Evolutionary conservation across 2,113 vertebrate genomes (phyloP), one percentile per base, ranked within the genome.

Genomic region (Apodemus speciosus): DNA sequence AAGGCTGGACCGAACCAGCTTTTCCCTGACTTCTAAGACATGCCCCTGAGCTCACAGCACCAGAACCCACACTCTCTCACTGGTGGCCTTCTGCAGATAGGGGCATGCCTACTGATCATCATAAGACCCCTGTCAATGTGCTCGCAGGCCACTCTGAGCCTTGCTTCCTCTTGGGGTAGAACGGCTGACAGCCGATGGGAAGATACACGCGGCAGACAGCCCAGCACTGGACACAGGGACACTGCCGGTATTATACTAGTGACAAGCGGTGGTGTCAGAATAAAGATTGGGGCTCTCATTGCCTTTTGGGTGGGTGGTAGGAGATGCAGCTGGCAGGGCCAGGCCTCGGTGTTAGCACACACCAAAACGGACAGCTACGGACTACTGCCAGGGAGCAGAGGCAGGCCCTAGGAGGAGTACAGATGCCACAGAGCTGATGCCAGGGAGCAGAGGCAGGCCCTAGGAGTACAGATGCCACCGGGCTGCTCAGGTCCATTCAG

Each of bases 191-290:
- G 25, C 68, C 62, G 2, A 16, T 3, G 0, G 5, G 30, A 25
- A 18, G 53, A 58, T 0, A 7, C 35, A 15, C 35, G n/a, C 40
- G 85, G 20, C 23, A 23, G 30, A 35, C 68, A 27, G 62, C 35
- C 25, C 72, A 32, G 95, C 0, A 1, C 21, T 4, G 9, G 40
- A 25, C 32, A 0, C 0, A 0, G 53, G 35, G 60, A 32, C 21
- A 49, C 0, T 0, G 4, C 80, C 1, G 15, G 0, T n/a, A 4
- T 23, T 18, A 23, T 7, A 2, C 75, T 0, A 43, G 71, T 0
- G 68, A 58, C 2, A 9, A 11, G 43, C 16, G 10, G 7, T 0
- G 1, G 56, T 9, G 6, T 32, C 4, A 8, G 51, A 20, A 64
- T 10, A 20, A 46, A 66, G 0, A 2, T 1, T 27, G 40, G 49